These are phyloP conservation scores for Dendrolimus punctatus DNA, from an alignment of 1,140 invertebrate species.

Conservation along the genomic window DNA sequence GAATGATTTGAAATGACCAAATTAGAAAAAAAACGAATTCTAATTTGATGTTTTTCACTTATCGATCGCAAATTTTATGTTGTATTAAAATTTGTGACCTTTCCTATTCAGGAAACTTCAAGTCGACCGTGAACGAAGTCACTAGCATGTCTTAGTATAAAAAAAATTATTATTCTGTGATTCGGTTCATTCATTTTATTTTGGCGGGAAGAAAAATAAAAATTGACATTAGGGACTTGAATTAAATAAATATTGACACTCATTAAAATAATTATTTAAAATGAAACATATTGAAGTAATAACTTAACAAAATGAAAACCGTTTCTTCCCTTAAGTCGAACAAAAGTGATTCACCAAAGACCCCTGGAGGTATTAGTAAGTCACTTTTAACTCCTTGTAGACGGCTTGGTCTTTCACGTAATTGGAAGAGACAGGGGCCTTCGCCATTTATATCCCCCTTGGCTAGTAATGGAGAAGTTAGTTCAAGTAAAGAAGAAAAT, in stretches of 20 bases:
- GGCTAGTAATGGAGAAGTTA: slow-evolving; percentile 12
- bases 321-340: slow-evolving; percentile 20
- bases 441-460: slow-evolving; percentile 58
- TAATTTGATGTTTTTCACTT: background rate
- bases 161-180: background rate
- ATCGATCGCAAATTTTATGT: background rate
- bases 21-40: too few species aligned
- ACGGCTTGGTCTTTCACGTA: slow-evolving; percentile 52
- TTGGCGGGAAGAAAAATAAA: slow-evolving; percentile 17
- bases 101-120: too few species aligned
- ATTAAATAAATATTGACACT: slow-evolving; percentile 6
- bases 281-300: slow-evolving; percentile 7
- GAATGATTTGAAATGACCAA: too few species aligned
- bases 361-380: slow-evolving; percentile 59
- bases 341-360: slow-evolving; percentile 46
- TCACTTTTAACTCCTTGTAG: slow-evolving; percentile 53
- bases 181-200: slow-evolving; percentile 4
- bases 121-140: too few species aligned
- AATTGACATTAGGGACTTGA: too few species aligned
- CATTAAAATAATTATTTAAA: background rate
- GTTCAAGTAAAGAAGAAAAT: slow-evolving; percentile 17
- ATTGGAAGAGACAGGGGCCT: slow-evolving; percentile 43
- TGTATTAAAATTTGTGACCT: too few species aligned
- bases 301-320: slow-evolving; percentile 27
- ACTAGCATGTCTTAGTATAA: background rate